Evolutionary conservation across 1,140 invertebrate species (phyloP).

Genomic region (Drosophila asahinai): DNA sequence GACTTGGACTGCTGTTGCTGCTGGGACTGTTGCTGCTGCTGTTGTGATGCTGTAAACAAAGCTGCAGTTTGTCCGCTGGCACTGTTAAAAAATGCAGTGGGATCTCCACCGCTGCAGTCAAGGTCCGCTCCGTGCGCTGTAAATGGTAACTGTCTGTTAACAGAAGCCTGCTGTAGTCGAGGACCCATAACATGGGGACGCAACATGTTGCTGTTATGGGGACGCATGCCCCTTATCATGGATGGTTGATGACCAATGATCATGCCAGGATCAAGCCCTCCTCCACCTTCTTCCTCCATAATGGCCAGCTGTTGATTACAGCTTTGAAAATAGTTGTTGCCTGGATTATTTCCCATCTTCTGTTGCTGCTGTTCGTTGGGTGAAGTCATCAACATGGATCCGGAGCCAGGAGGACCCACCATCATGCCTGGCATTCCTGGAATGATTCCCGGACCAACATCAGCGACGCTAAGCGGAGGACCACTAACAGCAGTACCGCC

Average conservation of each 20-base stretch:
- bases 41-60: slow-evolving; percentile 51
- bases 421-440: slow-evolving; percentile 54
- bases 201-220: slow-evolving; percentile 51
- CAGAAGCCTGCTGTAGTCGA: slow-evolving; percentile 60
- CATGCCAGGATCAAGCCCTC: slow-evolving; percentile 86
- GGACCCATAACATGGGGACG: slow-evolving; percentile 53
- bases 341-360: slow-evolving; percentile 59
- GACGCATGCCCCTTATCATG: slow-evolving; percentile 74
- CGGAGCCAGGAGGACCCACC: slow-evolving; percentile 77
- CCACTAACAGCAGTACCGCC: slow-evolving; percentile 88
- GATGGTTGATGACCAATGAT: slow-evolving; percentile 81
- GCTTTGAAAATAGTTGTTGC: slow-evolving; percentile 85
- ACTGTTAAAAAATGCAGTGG: slow-evolving; percentile 50
- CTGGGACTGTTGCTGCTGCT: slow-evolving; percentile 41
- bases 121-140: slow-evolving; percentile 49
- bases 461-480: slow-evolving; percentile 14
- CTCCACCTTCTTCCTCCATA: slow-evolving; percentile 64
- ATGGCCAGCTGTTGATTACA: slow-evolving; percentile 85
- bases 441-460: slow-evolving; percentile 36
- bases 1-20: slow-evolving; percentile 50
- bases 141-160: slow-evolving; percentile 58
- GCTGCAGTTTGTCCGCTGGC: slow-evolving; percentile 6
- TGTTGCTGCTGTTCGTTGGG: slow-evolving; percentile 49
- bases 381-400: slow-evolving; percentile 52
- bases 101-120: slow-evolving; percentile 64